phyloP scores from a whole-genome alignment of 2,888 invertebrate species.

The Polyommatus iphigenia region DNA sequence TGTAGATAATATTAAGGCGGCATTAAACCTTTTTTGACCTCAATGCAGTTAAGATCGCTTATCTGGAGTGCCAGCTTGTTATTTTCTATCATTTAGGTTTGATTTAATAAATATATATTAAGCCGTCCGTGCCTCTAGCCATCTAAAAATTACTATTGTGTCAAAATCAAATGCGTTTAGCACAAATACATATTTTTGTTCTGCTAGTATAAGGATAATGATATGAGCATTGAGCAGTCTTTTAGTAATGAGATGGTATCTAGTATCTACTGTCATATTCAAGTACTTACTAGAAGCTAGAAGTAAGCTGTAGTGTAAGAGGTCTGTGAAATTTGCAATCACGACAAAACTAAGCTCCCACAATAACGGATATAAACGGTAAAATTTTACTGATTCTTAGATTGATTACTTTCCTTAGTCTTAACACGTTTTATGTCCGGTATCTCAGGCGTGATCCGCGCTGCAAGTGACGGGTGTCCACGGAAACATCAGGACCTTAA shows the following conservation, averaged over 20 bases:
- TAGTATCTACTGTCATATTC: too few species aligned
- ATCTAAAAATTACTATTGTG: too few species aligned
- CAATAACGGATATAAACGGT: background rate
- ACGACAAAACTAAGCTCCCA: background rate
- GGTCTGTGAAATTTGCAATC: background rate
- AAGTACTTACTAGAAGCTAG: background rate
- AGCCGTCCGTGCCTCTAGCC: too few species aligned
- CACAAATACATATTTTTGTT: too few species aligned
- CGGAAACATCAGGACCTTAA: background rate
- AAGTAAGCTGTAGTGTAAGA: too few species aligned
- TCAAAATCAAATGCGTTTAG: too few species aligned
- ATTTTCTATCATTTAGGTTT: background rate
- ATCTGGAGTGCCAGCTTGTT: background rate
- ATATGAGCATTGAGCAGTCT: too few species aligned
- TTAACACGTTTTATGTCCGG: background rate
- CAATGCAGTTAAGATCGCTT: conserved; percentile 11
- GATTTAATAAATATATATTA: background rate
- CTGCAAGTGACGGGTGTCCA: background rate
- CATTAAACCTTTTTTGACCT: conserved; percentile 7
- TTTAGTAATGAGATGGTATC: background rate
- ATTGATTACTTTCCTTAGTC: background rate
- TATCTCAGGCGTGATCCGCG: background rate
- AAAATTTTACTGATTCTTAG: conserved; percentile 9
- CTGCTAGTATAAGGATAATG: too few species aligned
- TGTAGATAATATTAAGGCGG: conserved; percentile 11